Percentiles rank a stretch among this genome's conserved stretches.
Evolutionary conservation across 2,888 invertebrate species (phyloP).

Genomic region (Aproaerema taeniolella): DNA sequence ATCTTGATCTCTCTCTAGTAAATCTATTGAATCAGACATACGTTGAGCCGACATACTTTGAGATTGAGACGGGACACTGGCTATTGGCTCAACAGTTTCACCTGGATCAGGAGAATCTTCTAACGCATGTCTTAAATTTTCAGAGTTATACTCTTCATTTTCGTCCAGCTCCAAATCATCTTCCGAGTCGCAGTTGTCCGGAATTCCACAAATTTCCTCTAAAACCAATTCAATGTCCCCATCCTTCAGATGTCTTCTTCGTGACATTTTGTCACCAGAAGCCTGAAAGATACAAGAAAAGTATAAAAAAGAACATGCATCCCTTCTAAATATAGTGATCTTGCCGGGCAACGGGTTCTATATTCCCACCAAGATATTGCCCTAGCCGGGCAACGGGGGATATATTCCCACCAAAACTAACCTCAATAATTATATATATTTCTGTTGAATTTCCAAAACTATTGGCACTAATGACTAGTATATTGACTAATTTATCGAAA

Average conservation of each 20-base stretch:
- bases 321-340: neutral
- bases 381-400: too few relatives aligned
- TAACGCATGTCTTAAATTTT: constrained; percentile 9
- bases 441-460: too few relatives aligned
- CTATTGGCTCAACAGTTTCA: constrained; percentile 9
- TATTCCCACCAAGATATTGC: too few relatives aligned
- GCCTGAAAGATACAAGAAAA: neutral
- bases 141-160: constrained; percentile 8
- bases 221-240: constrained; percentile 9
- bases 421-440: too few relatives aligned
- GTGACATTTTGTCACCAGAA: constrained; percentile 1
- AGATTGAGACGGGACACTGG: constrained; percentile 1
- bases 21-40: constrained; percentile 1
- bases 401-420: too few relatives aligned
- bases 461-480: too few relatives aligned
- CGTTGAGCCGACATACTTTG: neutral
- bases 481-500: too few relatives aligned
- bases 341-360: too few relatives aligned
- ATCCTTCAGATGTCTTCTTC: constrained; percentile 11
- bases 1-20: neutral
- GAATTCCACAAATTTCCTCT: constrained; percentile 10
- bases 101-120: constrained; percentile 1
- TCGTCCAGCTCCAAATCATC: constrained; percentile 9
- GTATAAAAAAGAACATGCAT: neutral
- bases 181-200: constrained; percentile 11